Conservation (phyloP, 2,888 invertebrate species). For the Parelbella ahira region DNA sequence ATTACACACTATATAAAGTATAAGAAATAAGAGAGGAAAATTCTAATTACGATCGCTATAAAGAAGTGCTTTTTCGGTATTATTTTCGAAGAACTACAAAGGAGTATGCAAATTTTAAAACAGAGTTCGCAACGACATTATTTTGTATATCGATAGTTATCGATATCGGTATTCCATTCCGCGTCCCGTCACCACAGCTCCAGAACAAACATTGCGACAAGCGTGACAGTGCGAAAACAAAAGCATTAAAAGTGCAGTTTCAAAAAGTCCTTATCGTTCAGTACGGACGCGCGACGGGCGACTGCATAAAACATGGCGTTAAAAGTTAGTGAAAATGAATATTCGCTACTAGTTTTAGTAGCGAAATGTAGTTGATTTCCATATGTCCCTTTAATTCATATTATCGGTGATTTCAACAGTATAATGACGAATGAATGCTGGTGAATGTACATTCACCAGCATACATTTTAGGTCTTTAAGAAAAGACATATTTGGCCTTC, state of each 20-base stretch:
- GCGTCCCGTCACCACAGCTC: background rate
- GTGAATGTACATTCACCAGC: too few species aligned
- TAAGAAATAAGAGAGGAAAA: too few species aligned
- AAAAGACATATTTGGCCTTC: too few species aligned
- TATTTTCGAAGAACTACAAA: too few species aligned
- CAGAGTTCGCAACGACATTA: background rate
- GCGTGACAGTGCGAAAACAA: constrained; percentile 14
- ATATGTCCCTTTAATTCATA: background rate
- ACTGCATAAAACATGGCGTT: constrained; percentile 17
- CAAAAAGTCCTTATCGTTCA: constrained; percentile 18
- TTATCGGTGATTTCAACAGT: background rate
- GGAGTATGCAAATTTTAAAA: background rate
- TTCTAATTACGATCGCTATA: too few species aligned
- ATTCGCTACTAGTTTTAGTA: constrained; percentile 14
- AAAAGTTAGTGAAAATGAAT: constrained; percentile 20
- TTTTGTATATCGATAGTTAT: background rate
- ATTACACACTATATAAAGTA: background rate
- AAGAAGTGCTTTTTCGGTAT: too few species aligned
- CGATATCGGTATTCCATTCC: constrained; percentile 1
- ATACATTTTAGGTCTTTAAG: too few species aligned
- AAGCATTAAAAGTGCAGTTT: constrained; percentile 13
- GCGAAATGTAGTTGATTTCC: background rate
- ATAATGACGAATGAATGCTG: too few species aligned
- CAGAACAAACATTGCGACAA: constrained; percentile 7
- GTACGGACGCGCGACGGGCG: constrained; percentile 6